A percentile compares a stretch with the other conserved stretches of the same genome.
Evolutionary conservation across 1,140 invertebrate genomes (phyloP).

Genomic region (Trachelipus rathkii): DNA sequence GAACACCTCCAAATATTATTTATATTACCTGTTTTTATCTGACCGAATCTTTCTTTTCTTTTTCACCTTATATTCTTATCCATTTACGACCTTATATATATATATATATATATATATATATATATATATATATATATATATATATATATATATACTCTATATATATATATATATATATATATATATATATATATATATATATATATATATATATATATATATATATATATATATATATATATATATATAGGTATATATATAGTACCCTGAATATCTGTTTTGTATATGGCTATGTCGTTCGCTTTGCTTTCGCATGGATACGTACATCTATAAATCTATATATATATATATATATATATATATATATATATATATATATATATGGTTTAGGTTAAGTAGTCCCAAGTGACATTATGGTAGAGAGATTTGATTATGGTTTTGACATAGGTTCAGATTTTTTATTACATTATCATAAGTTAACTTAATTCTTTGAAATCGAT

Average conservation of each 20-base stretch:
- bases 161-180: background rate
- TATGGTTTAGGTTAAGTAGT: background rate
- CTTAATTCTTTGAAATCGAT: no score
- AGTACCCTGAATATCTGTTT: no score
- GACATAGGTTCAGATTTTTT: no score
- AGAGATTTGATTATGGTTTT: no score
- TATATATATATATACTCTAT: no score
- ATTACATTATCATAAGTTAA: no score
- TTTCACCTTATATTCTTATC: background rate
- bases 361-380: background rate
- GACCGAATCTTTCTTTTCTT: no score
- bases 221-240: background rate
- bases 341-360: background rate
- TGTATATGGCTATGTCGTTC: no score
- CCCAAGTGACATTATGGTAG: no score
- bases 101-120: background rate
- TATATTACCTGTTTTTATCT: no score
- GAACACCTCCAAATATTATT: no score
- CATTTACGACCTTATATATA: background rate
- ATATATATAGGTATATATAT: slow-evolving; percentile 5
- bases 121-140: background rate
- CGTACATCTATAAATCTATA: background rate
- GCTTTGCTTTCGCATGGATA: no score
- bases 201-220: background rate
- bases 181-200: background rate